Evolutionary conservation across 2,888 invertebrate species (phyloP).

Genomic region (Drosophila multiciliata): DNA sequence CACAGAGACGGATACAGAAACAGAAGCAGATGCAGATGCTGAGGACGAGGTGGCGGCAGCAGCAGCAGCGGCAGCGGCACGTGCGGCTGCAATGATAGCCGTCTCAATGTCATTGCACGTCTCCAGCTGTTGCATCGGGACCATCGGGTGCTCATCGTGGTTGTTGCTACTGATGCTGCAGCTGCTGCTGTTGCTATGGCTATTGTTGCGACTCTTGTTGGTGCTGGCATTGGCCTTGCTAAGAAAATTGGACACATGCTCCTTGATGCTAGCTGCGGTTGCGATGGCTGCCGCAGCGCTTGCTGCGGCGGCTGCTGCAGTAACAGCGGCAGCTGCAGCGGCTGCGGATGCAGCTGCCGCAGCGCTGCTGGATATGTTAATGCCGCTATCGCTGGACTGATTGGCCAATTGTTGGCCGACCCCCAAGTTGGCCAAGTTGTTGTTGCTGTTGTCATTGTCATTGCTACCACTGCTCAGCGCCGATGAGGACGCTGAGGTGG

Average conservation of each 20-base stretch:
- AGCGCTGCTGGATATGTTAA: constrained; percentile 32
- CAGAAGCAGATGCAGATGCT: constrained; percentile 11
- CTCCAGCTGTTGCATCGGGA: constrained; percentile 78
- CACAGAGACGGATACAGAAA: constrained; percentile 1
- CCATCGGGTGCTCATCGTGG: constrained; percentile 46
- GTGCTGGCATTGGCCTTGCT: constrained; percentile 56
- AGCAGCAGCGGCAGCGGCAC: constrained; percentile 77
- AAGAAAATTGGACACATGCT: constrained; percentile 61
- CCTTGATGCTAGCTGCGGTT: constrained; percentile 36
- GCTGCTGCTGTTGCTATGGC: constrained; percentile 31
- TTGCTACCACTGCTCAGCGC: constrained; percentile 45
- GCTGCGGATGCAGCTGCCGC: neutral
- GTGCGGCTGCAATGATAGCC: constrained; percentile 83
- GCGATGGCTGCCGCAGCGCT: constrained; percentile 39
- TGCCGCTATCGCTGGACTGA: constrained; percentile 82
- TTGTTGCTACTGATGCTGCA: constrained; percentile 43
- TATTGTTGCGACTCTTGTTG: constrained; percentile 38
- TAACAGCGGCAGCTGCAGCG: constrained; percentile 42
- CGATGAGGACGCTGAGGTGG: constrained; percentile 46
- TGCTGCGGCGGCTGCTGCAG: neutral
- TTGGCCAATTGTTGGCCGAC: constrained; percentile 51
- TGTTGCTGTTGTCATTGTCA: constrained; percentile 36
- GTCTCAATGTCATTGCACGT: constrained; percentile 84
- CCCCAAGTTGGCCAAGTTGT: constrained; percentile 49
- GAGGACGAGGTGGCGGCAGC: constrained; percentile 28